Conservation (phyloP, 2,113 vertebrate species). For the Nothobranchius kuhntae region DNA sequence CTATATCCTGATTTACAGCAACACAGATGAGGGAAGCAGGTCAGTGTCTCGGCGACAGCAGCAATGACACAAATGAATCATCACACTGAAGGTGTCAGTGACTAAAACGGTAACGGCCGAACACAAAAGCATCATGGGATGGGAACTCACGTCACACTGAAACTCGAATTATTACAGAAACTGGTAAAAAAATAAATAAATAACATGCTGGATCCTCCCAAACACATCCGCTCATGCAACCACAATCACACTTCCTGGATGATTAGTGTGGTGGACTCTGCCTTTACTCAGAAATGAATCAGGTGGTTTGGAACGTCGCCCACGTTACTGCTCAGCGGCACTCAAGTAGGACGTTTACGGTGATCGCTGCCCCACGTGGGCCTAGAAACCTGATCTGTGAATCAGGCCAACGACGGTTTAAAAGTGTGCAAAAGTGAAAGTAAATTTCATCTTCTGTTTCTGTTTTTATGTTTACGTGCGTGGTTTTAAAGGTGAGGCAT, state of each 20-base stretch:
- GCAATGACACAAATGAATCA: neutral
- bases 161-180: slow-evolving; percentile 10
- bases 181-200: neutral
- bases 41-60: neutral
- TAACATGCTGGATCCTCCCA: slow-evolving; percentile 14
- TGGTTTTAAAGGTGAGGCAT: slow-evolving; percentile 14
- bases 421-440: slow-evolving; percentile 36
- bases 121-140: too few species aligned
- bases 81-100: neutral
- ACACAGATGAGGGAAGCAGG: neutral
- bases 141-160: neutral
- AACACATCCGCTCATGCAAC: slow-evolving; percentile 12
- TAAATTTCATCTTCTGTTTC: neutral
- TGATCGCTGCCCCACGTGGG: slow-evolving; percentile 8
- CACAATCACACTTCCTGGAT: slow-evolving; percentile 29
- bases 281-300: neutral
- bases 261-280: neutral
- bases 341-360: neutral
- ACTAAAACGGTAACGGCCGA: neutral
- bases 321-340: neutral
- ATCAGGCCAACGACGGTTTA: neutral
- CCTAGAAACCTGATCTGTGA: neutral
- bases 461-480: neutral
- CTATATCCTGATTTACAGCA: slow-evolving; percentile 78
- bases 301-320: neutral